A percentile compares a stretch with the other conserved stretches of the same genome.
These are phyloP conservation scores for Hemaris fuciformis DNA, from an alignment of 2,888 invertebrate species.

Conservation along the genomic window DNA sequence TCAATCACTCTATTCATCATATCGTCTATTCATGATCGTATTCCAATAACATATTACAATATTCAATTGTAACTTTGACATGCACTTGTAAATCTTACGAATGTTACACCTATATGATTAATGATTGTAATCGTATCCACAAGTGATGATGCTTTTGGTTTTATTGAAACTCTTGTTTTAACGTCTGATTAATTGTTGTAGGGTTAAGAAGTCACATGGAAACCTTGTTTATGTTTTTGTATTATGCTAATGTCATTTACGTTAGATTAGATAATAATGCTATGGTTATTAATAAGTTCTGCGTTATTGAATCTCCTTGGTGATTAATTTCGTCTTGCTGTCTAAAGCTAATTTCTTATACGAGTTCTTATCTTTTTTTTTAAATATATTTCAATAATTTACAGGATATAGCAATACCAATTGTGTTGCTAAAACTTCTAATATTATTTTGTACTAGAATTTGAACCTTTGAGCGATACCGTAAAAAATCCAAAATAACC, in stretches of 20 bases:
- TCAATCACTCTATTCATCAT: not conserved
- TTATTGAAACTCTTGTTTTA: too few species aligned
- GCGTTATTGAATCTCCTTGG: too few species aligned
- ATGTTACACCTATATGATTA: not conserved
- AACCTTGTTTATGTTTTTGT: not conserved
- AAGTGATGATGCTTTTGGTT: not conserved
- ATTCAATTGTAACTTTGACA: not conserved
- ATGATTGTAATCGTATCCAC: not conserved
- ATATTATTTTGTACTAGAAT: too few species aligned
- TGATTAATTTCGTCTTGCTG: too few species aligned
- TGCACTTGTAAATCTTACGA: not conserved
- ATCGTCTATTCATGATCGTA: not conserved
- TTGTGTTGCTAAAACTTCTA: too few species aligned
- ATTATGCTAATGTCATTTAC: not conserved
- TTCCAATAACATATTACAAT: not conserved
- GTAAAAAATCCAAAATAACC: too few species aligned
- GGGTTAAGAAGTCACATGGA: not conserved
- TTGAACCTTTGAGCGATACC: too few species aligned
- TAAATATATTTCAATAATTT: too few species aligned
- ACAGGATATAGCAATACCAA: too few species aligned
- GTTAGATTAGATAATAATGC: not conserved
- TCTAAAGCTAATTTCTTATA: too few species aligned
- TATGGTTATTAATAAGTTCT: not conserved
- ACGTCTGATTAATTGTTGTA: not conserved
- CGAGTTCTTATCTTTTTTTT: too few species aligned